A percentile compares a stretch with the other conserved stretches of the same genome.
These are phyloP conservation scores for Procavia capensis DNA, from an alignment of 2,113 vertebrate species.

Conservation along the genomic window DNA sequence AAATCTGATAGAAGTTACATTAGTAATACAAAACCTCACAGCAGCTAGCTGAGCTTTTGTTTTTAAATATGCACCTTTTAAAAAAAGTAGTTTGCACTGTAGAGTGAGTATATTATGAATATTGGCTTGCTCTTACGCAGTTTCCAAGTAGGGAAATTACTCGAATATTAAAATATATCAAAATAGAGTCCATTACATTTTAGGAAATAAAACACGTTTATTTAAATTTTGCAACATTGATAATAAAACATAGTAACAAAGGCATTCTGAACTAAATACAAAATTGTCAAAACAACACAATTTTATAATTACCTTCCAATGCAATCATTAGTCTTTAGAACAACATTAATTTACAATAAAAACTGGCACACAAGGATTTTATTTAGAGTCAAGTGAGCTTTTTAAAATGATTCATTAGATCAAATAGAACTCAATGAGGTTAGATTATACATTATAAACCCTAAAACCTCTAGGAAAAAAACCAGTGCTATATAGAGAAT, in stretches of 20 bases:
- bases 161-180: background rate
- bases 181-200: conserved; percentile 25
- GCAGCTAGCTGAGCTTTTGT: background rate
- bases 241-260: conserved; percentile 47
- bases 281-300: conserved; percentile 47
- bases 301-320: conserved; percentile 45
- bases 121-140: conserved; percentile 14
- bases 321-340: conserved; percentile 51
- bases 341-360: conserved; percentile 55
- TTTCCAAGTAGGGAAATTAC: conserved; percentile 18
- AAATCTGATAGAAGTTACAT: background rate
- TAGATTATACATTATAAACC: conserved; percentile 16
- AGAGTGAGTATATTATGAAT: background rate
- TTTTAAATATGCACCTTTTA: conserved; percentile 5
- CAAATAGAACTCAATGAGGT: conserved; percentile 10
- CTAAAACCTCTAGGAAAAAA: conserved; percentile 24
- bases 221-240: conserved; percentile 14
- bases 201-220: conserved; percentile 49
- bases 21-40: background rate
- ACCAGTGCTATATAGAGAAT: conserved; percentile 2
- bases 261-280: conserved; percentile 39
- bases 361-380: conserved; percentile 27
- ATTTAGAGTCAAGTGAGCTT: conserved; percentile 38
- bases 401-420: conserved; percentile 41
- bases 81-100: background rate